phyloP scores from a whole-genome alignment of 1,140 invertebrate species.

The Phocides pigmalion region DNA sequence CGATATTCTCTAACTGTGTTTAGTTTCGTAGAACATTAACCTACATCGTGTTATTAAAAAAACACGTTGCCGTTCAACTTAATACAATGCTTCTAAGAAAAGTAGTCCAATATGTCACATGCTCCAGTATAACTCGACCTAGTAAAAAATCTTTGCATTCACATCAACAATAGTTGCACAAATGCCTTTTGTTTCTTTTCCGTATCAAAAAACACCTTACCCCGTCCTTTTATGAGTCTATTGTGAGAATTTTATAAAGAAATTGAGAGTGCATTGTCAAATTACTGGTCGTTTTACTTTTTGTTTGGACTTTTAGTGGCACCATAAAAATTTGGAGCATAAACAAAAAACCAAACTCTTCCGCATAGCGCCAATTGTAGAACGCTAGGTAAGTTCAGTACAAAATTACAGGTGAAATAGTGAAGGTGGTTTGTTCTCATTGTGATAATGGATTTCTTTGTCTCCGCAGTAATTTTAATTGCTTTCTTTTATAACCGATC shows the following conservation, averaged over 20 bases:
- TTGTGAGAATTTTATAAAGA: slow-evolving; percentile 76
- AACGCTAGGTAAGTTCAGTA: slow-evolving; percentile 61
- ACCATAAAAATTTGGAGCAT: slow-evolving; percentile 78
- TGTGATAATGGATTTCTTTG: slow-evolving; percentile 75
- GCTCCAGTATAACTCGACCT: slow-evolving; percentile 5
- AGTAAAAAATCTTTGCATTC: slow-evolving; percentile 48
- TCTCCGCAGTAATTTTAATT: slow-evolving; percentile 64
- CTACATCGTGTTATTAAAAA: slow-evolving; percentile 8
- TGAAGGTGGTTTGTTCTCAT: slow-evolving; percentile 71
- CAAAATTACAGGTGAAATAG: slow-evolving; percentile 78
- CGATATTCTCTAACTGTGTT: background rate
- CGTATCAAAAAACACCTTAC: slow-evolving; percentile 79
- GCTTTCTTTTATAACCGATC: slow-evolving; percentile 74
- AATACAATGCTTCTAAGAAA: slow-evolving; percentile 18
- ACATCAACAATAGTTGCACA: slow-evolving; percentile 64
- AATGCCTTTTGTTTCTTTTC: slow-evolving; percentile 60
- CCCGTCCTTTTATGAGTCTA: slow-evolving; percentile 43
- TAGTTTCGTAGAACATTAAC: slow-evolving; percentile 1
- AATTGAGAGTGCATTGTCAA: slow-evolving; percentile 79
- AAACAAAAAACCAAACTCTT: slow-evolving; percentile 78
- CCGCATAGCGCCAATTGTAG: slow-evolving; percentile 67
- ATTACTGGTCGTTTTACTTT: slow-evolving; percentile 59
- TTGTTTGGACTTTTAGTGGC: slow-evolving; percentile 67
- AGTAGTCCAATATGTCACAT: slow-evolving; percentile 10
- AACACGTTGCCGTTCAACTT: background rate